A percentile compares a stretch with the other conserved stretches of the same genome.
Conservation (phyloP, 1,140 invertebrate species). For the Capitella teleta region DNA sequence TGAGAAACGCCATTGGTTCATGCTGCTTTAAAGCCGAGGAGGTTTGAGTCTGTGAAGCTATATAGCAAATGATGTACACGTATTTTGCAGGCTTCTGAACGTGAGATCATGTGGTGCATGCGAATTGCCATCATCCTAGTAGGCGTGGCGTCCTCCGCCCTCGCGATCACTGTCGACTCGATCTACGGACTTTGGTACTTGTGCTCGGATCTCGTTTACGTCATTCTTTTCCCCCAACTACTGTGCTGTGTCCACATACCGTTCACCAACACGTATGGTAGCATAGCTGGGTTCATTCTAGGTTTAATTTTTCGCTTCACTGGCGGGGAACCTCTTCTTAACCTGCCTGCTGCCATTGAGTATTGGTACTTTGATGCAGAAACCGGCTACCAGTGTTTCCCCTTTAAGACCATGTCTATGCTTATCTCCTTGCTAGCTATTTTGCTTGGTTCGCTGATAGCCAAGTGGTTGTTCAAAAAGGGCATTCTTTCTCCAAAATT, state of each 20-base stretch:
- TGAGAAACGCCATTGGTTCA: background rate
- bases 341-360: constrained; percentile 68
- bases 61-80: background rate
- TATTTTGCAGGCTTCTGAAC: constrained; percentile 32
- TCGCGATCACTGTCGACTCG: constrained; percentile 90
- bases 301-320: constrained; percentile 72
- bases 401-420: constrained; percentile 32
- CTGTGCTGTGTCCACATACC: constrained; percentile 94
- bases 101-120: constrained; percentile 97
- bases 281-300: constrained; percentile 66
- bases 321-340: constrained; percentile 76
- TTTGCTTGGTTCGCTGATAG: constrained; percentile 40
- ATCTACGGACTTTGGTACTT: constrained; percentile 91
- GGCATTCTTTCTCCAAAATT: constrained; percentile 19
- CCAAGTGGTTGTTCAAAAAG: constrained; percentile 45
- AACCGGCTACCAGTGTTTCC: constrained; percentile 8
- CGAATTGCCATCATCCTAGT: constrained; percentile 81
- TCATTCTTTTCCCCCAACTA: constrained; percentile 92
- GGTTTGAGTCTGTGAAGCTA: background rate
- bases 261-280: constrained; percentile 82
- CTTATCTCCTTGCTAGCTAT: constrained; percentile 55
- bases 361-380: constrained; percentile 50
- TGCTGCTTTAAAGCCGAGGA: background rate
- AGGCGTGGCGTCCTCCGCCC: constrained; percentile 77
- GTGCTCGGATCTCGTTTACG: constrained; percentile 94